Percentiles rank a stretch among this genome's conserved stretches.
phyloP scores from a whole-genome alignment of 2,888 invertebrate species.

The Trichopoda pennipes region DNA sequence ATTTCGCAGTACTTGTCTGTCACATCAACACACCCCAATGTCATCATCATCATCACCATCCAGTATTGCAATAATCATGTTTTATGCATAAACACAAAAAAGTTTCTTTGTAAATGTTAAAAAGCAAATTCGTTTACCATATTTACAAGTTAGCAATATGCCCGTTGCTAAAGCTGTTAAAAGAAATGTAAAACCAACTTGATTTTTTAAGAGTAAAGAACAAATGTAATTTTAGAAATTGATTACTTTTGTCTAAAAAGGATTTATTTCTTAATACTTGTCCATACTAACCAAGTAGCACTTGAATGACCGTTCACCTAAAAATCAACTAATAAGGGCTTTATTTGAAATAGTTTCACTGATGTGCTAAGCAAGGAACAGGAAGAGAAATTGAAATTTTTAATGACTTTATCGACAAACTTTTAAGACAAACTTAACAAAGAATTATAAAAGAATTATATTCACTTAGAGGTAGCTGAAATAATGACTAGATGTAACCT shows the following conservation, averaged over 20 bases:
- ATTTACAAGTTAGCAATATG: slow-evolving; percentile 56
- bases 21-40: neutral
- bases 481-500: too few relatives aligned
- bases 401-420: too few relatives aligned
- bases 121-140: slow-evolving; percentile 48
- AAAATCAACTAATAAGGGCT: too few relatives aligned
- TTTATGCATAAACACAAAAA: slow-evolving; percentile 62
- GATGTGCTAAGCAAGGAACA: too few relatives aligned
- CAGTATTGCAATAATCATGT: slow-evolving; percentile 37
- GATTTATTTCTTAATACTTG: neutral
- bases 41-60: slow-evolving; percentile 2
- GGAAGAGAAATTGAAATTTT: too few relatives aligned
- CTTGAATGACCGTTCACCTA: too few relatives aligned
- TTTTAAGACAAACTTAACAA: too few relatives aligned
- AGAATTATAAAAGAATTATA: too few relatives aligned
- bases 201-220: neutral
- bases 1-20: slow-evolving; percentile 11
- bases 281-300: too few relatives aligned
- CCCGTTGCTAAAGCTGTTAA: neutral
- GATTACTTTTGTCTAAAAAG: neutral
- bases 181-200: neutral
- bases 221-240: neutral
- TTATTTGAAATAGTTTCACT: too few relatives aligned
- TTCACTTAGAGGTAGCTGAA: too few relatives aligned
- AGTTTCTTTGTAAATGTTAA: slow-evolving; percentile 21